Percentiles rank a stretch among this genome's conserved stretches.
These are phyloP conservation scores for Lycaena phlaeas DNA, from an alignment of 2,888 invertebrate genomes.

Conservation along the genomic window DNA sequence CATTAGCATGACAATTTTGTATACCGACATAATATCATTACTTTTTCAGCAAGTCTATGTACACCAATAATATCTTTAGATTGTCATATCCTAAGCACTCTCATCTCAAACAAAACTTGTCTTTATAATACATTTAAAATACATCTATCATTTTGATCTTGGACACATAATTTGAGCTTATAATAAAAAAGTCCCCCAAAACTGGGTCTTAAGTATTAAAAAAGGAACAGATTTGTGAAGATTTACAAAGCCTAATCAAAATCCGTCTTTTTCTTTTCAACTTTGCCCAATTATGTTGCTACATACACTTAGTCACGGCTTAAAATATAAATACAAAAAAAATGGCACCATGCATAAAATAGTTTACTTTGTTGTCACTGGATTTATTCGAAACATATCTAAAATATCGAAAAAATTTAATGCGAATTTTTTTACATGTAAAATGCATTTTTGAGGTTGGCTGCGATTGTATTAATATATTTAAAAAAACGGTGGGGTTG, in stretches of 20 bases:
- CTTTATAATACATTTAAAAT: constrained; percentile 44
- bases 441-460: constrained; percentile 28
- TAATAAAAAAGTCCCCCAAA: constrained; percentile 30
- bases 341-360: constrained; percentile 13
- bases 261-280: too few species aligned
- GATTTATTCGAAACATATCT: not conserved
- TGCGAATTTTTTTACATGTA: too few species aligned
- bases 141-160: constrained; percentile 33
- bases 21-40: constrained; percentile 54
- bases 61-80: constrained; percentile 1
- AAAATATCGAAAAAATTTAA: too few species aligned
- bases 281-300: too few species aligned
- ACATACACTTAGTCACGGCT: not conserved
- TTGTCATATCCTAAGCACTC: constrained; percentile 7
- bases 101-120: constrained; percentile 34
- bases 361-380: constrained; percentile 1
- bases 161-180: constrained; percentile 64
- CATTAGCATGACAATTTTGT: not conserved
- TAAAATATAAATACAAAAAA: constrained; percentile 9
- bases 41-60: constrained; percentile 27
- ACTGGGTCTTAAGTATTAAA: constrained; percentile 1
- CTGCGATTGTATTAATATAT: constrained; percentile 30
- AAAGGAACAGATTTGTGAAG: constrained; percentile 1
- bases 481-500: constrained; percentile 34
- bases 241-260: not conserved